Evolutionary conservation across 2,888 invertebrate genomes (phyloP).

Genomic region (Alcis repandata): DNA sequence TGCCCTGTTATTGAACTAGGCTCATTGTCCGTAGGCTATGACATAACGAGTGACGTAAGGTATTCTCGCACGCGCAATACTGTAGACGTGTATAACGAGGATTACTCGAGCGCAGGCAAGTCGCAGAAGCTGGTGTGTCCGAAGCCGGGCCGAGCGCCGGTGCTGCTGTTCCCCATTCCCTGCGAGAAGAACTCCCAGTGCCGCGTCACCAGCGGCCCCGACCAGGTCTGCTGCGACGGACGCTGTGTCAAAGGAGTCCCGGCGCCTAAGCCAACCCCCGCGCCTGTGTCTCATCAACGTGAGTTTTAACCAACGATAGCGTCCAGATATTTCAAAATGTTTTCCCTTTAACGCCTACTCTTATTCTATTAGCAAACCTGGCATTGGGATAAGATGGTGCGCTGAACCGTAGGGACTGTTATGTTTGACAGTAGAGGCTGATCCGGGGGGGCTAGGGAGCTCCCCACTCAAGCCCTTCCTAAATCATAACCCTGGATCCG

Average conservation of each 20-base stretch:
- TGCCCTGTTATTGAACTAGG: conserved; percentile 59
- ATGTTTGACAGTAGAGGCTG: no score
- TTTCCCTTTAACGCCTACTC: neutral
- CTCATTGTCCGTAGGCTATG: conserved; percentile 62
- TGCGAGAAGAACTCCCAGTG: conserved; percentile 82
- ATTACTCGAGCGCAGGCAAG: conserved; percentile 74
- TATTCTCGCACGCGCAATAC: conserved; percentile 60
- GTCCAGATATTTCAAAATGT: neutral
- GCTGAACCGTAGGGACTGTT: no score
- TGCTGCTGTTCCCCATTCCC: conserved; percentile 76
- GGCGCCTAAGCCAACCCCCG: conserved; percentile 83
- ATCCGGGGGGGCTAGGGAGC: no score
- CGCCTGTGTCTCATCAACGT: conserved; percentile 79
- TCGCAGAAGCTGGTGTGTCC: conserved; percentile 78
- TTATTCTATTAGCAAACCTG: neutral
- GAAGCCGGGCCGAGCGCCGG: conserved; percentile 69
- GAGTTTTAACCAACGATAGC: conserved; percentile 43
- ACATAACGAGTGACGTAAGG: conserved; percentile 62
- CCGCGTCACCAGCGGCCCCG: conserved; percentile 74
- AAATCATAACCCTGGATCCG: no score
- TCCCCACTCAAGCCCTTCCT: no score
- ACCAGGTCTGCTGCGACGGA: conserved; percentile 82
- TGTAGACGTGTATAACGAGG: conserved; percentile 60
- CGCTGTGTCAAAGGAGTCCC: conserved; percentile 88
- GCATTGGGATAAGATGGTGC: no score